Conservation (phyloP, 2,113 vertebrate species). For the Brachirus orientalis region DNA sequence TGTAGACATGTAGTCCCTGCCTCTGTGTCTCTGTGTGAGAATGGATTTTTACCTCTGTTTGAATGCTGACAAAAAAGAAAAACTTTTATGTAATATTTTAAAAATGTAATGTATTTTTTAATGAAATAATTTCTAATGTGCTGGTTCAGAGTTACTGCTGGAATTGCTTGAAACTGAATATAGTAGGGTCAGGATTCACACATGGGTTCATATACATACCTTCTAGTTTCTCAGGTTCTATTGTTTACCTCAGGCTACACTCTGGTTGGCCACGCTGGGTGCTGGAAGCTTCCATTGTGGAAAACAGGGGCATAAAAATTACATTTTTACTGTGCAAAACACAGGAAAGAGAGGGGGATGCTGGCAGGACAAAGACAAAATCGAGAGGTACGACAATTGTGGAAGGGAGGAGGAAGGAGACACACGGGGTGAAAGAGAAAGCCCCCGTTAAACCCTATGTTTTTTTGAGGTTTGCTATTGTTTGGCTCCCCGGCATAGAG, state of each 20-base stretch:
- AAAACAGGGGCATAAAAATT: conserved; percentile 50
- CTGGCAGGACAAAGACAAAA: conserved; percentile 17
- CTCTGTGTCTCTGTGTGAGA: background rate
- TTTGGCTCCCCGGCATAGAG: conserved; percentile 58
- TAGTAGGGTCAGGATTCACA: conserved; percentile 25
- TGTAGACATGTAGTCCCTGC: too few species aligned
- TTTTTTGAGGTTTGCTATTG: conserved; percentile 72
- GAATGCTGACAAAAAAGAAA: background rate
- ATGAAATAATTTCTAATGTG: background rate
- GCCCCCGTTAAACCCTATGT: conserved; percentile 11
- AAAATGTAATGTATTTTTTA: background rate
- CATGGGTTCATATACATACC: conserved; percentile 32
- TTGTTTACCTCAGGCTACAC: conserved; percentile 73
- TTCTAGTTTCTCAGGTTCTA: conserved; percentile 53
- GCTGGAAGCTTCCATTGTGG: conserved; percentile 73
- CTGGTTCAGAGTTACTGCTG: conserved; percentile 5
- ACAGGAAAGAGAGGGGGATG: conserved; percentile 1
- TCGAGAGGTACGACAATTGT: conserved; percentile 2
- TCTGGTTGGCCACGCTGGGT: conserved; percentile 56
- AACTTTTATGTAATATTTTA: background rate
- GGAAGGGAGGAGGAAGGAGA: conserved; percentile 1
- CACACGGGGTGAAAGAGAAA: conserved; percentile 32
- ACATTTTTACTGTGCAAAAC: conserved; percentile 15
- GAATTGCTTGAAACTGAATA: conserved; percentile 3
- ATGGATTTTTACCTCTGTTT: too few species aligned